These are phyloP conservation scores for Sebastolobus altivelis DNA, from an alignment of 2,797 vertebrate species.

Conservation along the genomic window DNA sequence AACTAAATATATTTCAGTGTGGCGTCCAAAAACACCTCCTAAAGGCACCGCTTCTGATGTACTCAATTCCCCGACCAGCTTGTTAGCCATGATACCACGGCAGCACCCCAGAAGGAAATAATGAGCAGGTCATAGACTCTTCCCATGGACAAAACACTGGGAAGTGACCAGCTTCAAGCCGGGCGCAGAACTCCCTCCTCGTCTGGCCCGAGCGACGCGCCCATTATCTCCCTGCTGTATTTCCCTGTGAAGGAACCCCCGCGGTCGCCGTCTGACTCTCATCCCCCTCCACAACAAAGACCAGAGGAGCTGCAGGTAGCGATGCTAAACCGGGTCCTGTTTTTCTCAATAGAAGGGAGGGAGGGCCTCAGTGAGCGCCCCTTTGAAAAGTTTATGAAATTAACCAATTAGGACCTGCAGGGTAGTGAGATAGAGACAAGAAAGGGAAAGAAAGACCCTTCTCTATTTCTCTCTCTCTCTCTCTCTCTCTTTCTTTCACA, in stretches of 20 bases:
- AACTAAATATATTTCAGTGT: not conserved
- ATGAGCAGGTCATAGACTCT: slow-evolving; percentile 62
- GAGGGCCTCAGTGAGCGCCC: slow-evolving; percentile 52
- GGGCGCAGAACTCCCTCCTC: slow-evolving; percentile 27
- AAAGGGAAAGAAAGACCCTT: slow-evolving; percentile 65
- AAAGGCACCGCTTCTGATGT: slow-evolving; percentile 1
- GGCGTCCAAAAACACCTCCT: slow-evolving; percentile 2
- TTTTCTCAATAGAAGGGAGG: slow-evolving; percentile 21
- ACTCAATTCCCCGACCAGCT: slow-evolving; percentile 31
- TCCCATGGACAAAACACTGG: slow-evolving; percentile 65
- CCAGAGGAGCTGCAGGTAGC: slow-evolving; percentile 68
- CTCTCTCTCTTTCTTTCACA: slow-evolving; percentile 40
- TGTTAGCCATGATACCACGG: slow-evolving; percentile 51
- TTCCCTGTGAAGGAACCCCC: slow-evolving; percentile 55
- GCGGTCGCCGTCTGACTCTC: slow-evolving; percentile 44
- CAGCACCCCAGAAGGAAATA: slow-evolving; percentile 54
- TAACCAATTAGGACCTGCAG: slow-evolving; percentile 82
- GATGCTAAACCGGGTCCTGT: slow-evolving; percentile 44
- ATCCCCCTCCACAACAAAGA: slow-evolving; percentile 54
- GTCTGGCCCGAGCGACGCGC: slow-evolving; percentile 20
- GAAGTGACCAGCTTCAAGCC: slow-evolving; percentile 68
- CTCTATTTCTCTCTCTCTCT: slow-evolving; percentile 58
- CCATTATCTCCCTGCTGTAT: slow-evolving; percentile 62
- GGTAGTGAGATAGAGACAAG: slow-evolving; percentile 67
- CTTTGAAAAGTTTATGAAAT: slow-evolving; percentile 83